Conservation (phyloP, 2,113 vertebrate species). For the Prionailurus bengalensis region DNA sequence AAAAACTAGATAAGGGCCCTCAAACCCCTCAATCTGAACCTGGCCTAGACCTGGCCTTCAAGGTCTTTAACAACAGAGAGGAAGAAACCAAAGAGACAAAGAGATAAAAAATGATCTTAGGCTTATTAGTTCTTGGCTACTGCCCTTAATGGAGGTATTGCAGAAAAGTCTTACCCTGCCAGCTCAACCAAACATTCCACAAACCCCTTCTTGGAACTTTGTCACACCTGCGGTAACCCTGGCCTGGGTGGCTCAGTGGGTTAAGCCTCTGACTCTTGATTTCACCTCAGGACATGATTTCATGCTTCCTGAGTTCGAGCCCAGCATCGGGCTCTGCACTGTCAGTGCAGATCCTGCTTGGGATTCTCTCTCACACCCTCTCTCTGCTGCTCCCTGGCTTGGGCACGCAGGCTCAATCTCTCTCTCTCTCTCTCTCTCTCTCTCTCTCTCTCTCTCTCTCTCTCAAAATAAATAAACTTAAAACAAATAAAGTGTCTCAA, state of each 20-base stretch:
- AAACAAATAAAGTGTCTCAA: not conserved
- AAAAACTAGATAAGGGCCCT: not conserved
- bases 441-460: no score
- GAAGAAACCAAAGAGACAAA: not conserved
- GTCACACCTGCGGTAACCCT: not conserved
- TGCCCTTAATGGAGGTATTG: not conserved
- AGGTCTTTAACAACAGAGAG: not conserved
- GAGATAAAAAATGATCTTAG: not conserved
- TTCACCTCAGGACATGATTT: no score
- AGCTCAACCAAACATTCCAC: not conserved
- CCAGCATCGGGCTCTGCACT: no score
- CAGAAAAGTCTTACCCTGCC: not conserved
- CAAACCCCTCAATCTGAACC: not conserved
- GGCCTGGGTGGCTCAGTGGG: no score
- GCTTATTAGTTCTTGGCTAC: not conserved
- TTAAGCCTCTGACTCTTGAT: no score
- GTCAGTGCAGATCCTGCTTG: no score
- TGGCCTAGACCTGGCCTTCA: not conserved
- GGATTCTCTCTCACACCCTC: no score
- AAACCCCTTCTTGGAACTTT: not conserved
- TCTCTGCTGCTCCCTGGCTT: no score
- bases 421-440: no score
- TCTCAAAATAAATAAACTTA: no score
- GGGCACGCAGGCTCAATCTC: no score
- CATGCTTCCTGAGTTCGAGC: no score